Conservation (phyloP, 1,140 invertebrate species). For the Muscidifurax raptorellus region DNA sequence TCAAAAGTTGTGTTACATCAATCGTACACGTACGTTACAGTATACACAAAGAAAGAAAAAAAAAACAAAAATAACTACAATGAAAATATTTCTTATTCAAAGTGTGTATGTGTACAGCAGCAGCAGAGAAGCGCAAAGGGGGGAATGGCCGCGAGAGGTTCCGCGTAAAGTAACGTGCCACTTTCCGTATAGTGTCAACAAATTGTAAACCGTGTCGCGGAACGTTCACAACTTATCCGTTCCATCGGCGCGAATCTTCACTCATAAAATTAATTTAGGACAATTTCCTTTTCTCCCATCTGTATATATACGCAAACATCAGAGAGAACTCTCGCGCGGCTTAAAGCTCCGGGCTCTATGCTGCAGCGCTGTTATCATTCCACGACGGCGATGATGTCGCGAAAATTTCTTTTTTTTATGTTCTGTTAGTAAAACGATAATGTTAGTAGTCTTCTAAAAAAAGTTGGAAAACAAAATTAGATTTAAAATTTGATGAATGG, state of each 20-base stretch:
- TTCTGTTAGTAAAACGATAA: no score
- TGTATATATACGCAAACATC: not conserved
- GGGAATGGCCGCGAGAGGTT: slow-evolving; percentile 19
- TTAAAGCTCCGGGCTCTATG: no score
- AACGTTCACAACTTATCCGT: slow-evolving; percentile 46
- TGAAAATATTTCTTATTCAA: not conserved
- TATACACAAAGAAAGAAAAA: not conserved
- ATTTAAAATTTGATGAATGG: no score
- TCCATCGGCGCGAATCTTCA: slow-evolving; percentile 43
- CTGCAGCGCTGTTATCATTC: no score
- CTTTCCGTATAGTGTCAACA: slow-evolving; percentile 50
- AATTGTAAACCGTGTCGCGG: slow-evolving; percentile 51
- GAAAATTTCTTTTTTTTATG: no score
- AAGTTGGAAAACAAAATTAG: no score
- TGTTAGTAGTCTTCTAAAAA: no score
- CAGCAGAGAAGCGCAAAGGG: not conserved
- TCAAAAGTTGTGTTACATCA: not conserved
- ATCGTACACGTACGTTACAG: not conserved
- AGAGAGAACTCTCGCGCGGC: not conserved
- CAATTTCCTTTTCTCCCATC: slow-evolving; percentile 43
- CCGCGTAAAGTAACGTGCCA: slow-evolving; percentile 51
- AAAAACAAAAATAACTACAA: not conserved
- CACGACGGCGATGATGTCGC: no score
- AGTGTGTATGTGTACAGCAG: not conserved
- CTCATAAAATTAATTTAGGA: slow-evolving; percentile 52